These are phyloP conservation scores for Eulemur rubriventer DNA, from an alignment of 2,797 vertebrate species.

Conservation along the genomic window DNA sequence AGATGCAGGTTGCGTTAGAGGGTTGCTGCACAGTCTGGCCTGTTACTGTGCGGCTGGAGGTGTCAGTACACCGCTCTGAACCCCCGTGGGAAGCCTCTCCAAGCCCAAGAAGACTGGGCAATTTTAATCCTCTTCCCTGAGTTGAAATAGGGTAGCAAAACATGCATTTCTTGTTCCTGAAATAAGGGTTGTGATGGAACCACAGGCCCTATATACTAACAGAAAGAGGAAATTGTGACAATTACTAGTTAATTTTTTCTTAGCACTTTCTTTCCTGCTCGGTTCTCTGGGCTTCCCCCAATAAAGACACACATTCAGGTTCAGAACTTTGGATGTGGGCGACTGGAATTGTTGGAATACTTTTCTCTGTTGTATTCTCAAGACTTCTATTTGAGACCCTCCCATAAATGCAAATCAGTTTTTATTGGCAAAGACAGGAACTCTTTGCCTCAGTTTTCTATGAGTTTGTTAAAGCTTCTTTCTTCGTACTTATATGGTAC, in stretches of 20 bases:
- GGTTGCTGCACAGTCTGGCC: background rate
- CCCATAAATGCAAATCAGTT: background rate
- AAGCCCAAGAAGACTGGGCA: background rate
- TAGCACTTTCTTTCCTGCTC: background rate
- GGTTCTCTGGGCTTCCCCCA: background rate
- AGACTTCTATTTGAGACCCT: background rate
- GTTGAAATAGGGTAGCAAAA: background rate
- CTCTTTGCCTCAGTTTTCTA: background rate
- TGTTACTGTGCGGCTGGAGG: background rate
- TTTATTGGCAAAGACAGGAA: background rate
- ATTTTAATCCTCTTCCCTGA: background rate
- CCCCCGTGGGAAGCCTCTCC: background rate
- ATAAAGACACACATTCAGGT: background rate
- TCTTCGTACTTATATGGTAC: background rate
- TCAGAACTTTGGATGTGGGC: background rate
- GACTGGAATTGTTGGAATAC: background rate
- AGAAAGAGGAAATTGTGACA: background rate
- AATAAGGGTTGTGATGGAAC: background rate
- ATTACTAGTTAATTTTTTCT: background rate
- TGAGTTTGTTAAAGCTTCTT: background rate
- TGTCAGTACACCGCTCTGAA: background rate
- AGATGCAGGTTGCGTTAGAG: background rate
- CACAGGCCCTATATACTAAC: background rate
- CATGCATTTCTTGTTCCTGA: background rate
- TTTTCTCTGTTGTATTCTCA: background rate